phyloP scores from a whole-genome alignment of 2,797 vertebrate species.

The Mormyrus proboscirostris region DNA sequence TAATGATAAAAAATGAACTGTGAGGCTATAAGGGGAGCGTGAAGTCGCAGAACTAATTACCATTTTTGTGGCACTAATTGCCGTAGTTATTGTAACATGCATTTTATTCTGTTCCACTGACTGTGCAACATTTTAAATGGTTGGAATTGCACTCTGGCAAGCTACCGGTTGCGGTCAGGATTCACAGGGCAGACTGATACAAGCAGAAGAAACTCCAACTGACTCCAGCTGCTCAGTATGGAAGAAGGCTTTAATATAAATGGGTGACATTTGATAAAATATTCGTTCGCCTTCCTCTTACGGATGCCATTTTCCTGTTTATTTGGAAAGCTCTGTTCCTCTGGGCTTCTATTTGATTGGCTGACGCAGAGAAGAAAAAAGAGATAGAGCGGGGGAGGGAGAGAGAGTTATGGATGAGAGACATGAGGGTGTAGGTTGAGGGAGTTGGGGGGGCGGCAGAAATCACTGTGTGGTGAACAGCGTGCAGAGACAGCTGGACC shows the following conservation, averaged over 20 bases:
- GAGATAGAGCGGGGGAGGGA: neutral
- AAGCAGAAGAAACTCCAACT: neutral
- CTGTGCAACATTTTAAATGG: neutral
- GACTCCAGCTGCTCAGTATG: neutral
- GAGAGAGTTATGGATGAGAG: constrained; percentile 5
- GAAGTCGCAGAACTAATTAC: neutral
- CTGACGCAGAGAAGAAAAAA: neutral
- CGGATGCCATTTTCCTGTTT: neutral
- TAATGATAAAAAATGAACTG: neutral
- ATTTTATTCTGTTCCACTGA: neutral
- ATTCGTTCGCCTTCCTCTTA: neutral
- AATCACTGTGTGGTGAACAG: neutral
- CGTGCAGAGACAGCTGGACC: constrained; percentile 10
- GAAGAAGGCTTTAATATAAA: neutral
- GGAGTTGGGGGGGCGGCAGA: neutral
- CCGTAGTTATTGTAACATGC: neutral
- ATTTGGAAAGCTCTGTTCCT: constrained; percentile 2
- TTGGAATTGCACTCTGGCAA: neutral
- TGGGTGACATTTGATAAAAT: neutral
- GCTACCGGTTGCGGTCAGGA: neutral
- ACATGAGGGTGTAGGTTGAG: neutral
- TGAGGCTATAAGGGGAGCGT: neutral
- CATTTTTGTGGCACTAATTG: neutral
- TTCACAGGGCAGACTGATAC: neutral
- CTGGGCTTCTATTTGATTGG: neutral